Evolutionary conservation across 2,888 invertebrate species (phyloP), one percentile per base, ranked within the genome.

Genomic region (Drosophila falleni): DNA sequence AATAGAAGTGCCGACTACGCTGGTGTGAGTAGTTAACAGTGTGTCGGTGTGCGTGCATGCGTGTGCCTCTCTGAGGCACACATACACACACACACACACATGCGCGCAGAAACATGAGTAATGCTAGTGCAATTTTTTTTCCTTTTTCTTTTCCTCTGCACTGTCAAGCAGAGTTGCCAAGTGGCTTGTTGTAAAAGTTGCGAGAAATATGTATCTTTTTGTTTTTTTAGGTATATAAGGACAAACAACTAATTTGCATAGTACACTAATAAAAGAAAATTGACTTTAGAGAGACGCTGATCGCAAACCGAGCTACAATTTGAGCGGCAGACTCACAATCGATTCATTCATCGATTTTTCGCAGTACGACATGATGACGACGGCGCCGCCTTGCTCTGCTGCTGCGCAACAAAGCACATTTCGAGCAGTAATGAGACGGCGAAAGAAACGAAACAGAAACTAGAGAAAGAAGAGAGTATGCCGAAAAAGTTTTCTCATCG

Each of bases 321-420:
- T 56, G 54, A 61, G 61, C 50, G 26, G 19, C 56, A 56, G 65
- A 80, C 63, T 67, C 78, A 47, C 88, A 88, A 92, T 92, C 91
- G 92, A 92, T 92, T 91, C 91, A 91, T 92, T 92, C 92, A 92
- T 92, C 89, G 92, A 92, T 92, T 92, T 92, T 92, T 91, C 89
- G 86, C 90, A 89, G 83, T 74, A 78, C 69, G 59, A 42, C 47
- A 67, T 70, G 78, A 71, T 59, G 77, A 74, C 63, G 78, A 69
- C 56, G 80, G 39, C 64, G 81, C 31, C 69, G 73, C 50, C 69
- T 63, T 73, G 69, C 63, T 62, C 63, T 62, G 81, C 74, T 70
- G 87, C 88, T 88, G 88, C 84, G 84, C 88, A 84, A 72, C 73
- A 70, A 85, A 89, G 82, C 86, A 89, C 89, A 86, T 87, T 86